Evolutionary conservation across 2,797 vertebrate genomes (phyloP).

Genomic region (Fringilla coelebs): DNA sequence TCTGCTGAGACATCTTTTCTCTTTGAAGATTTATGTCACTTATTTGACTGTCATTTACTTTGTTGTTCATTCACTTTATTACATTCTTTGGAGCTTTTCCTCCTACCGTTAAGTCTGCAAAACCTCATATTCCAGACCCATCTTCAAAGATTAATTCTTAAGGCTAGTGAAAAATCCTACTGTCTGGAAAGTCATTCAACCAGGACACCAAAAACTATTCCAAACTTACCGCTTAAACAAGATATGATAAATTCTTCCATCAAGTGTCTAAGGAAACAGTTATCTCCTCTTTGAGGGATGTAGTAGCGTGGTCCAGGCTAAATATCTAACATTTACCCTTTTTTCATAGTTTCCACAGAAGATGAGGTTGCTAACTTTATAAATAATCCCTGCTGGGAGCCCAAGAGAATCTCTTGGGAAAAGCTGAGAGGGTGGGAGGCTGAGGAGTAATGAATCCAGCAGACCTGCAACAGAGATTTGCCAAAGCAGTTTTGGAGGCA

Average conservation of each 20-base stretch:
- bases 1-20: conserved; percentile 11
- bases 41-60: conserved; percentile 22
- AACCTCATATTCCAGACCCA: background rate
- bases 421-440: background rate
- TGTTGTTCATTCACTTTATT: conserved; percentile 14
- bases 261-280: background rate
- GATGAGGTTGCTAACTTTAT: background rate
- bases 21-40: conserved; percentile 16
- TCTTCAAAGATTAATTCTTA: background rate
- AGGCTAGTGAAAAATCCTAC: background rate
- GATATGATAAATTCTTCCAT: background rate
- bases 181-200: background rate
- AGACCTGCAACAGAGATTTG: background rate
- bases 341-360: background rate
- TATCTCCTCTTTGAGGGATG: background rate
- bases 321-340: background rate
- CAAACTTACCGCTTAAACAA: background rate
- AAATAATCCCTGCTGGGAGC: background rate
- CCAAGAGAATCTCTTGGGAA: background rate
- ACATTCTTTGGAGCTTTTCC: background rate
- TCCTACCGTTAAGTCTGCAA: background rate
- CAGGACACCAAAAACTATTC: background rate
- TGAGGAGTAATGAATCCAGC: background rate
- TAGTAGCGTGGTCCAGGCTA: background rate
- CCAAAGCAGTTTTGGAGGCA: background rate